Evolutionary conservation across 2,888 invertebrate genomes (phyloP).

Genomic region (Acleris holmiana): DNA sequence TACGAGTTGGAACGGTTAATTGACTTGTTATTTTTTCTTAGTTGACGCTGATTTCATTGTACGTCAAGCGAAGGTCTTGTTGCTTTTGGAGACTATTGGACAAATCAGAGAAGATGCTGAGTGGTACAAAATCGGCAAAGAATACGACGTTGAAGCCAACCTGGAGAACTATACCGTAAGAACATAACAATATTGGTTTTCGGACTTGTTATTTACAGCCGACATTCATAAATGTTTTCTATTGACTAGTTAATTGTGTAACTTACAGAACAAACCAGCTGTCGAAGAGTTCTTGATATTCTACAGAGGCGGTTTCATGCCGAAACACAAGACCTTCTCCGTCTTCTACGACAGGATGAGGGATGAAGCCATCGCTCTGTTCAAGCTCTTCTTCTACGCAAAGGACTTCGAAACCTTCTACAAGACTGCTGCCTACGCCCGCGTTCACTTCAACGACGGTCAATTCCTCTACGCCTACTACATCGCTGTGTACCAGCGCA

Average conservation of each 20-base stretch:
- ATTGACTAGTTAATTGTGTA: background rate
- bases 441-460: conserved; percentile 85
- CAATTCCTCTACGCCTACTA: conserved; percentile 86
- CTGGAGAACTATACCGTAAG: conserved; percentile 68
- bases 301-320: conserved; percentile 74
- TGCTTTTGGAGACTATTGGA: conserved; percentile 59
- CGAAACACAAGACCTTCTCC: conserved; percentile 79
- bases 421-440: conserved; percentile 82
- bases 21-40: conserved; percentile 21
- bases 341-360: conserved; percentile 72
- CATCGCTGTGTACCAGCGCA: conserved; percentile 84
- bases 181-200: conserved; percentile 41
- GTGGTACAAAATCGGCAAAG: conserved; percentile 43
- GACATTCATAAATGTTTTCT: background rate
- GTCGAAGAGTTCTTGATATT: conserved; percentile 70
- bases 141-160: conserved; percentile 61
- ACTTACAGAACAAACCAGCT: conserved; percentile 67
- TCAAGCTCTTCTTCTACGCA: conserved; percentile 84
- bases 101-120: conserved; percentile 46
- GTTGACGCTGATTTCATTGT: conserved; percentile 42
- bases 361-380: conserved; percentile 79
- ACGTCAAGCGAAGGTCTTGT: conserved; percentile 57
- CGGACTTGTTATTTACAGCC: conserved; percentile 38
- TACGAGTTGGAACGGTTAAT: background rate
- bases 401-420: conserved; percentile 86